A percentile compares a stretch with the other conserved stretches of the same genome.
Evolutionary conservation across 2,113 vertebrate species (phyloP).

Genomic region (Aix galericulata): DNA sequence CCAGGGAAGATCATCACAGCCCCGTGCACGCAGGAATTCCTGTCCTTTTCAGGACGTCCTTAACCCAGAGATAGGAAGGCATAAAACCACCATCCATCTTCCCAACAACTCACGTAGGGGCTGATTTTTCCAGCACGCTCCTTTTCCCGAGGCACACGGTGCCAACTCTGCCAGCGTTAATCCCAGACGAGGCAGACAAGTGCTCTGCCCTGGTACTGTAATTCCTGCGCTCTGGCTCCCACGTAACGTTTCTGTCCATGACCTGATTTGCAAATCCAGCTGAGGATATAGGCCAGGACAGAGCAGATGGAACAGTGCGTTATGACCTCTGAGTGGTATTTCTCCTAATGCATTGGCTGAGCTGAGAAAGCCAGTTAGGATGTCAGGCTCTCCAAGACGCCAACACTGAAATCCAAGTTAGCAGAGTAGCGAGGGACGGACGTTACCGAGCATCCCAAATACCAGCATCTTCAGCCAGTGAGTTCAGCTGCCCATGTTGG

Average conservation of each 20-base stretch:
- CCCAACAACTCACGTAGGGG: background rate
- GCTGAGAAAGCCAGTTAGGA: background rate
- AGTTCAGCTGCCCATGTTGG: background rate
- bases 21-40: background rate
- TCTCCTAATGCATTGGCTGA: background rate
- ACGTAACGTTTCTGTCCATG: background rate
- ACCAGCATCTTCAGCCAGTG: background rate
- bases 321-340: background rate
- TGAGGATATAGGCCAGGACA: background rate
- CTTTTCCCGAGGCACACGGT: background rate
- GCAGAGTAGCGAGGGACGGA: background rate
- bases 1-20: background rate
- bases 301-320: background rate
- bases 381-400: background rate
- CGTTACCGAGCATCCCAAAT: background rate
- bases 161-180: background rate
- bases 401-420: constrained; percentile 19
- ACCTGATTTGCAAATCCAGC: background rate
- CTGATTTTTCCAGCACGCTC: background rate
- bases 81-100: background rate
- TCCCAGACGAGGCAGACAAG: background rate
- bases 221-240: background rate
- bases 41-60: background rate
- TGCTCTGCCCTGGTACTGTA: background rate
- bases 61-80: background rate